phyloP scores from a whole-genome alignment of 1,140 invertebrate genomes.

The Drosophila funebris region DNA sequence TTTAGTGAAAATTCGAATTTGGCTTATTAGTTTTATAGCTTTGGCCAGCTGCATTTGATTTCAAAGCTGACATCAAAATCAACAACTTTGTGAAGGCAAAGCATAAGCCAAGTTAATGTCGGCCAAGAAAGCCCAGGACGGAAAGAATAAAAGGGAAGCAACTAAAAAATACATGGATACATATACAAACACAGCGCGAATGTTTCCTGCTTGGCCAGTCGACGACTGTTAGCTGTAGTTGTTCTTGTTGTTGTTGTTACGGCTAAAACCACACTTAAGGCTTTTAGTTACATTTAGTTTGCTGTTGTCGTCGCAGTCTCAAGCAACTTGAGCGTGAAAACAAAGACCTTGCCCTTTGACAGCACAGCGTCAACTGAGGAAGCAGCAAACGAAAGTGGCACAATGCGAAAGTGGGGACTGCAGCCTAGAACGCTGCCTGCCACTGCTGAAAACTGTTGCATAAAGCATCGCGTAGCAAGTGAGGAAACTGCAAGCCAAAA shows the following conservation, averaged over 20 bases:
- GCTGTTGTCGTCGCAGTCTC: constrained; percentile 26
- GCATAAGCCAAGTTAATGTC: constrained; percentile 28
- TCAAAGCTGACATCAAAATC: background rate
- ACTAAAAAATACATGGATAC: constrained; percentile 17
- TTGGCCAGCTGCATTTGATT: constrained; percentile 30
- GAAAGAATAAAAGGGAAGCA: constrained; percentile 5
- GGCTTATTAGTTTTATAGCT: constrained; percentile 20
- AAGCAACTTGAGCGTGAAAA: constrained; percentile 41
- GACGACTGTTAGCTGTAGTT: constrained; percentile 13
- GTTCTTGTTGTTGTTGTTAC: constrained; percentile 44
- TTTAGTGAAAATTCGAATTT: constrained; percentile 14
- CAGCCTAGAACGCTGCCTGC: constrained; percentile 9
- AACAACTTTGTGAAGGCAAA: background rate
- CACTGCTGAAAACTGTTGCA: constrained; percentile 46
- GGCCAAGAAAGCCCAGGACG: background rate
- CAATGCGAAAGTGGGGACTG: constrained; percentile 26
- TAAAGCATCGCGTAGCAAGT: constrained; percentile 25
- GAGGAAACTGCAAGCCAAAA: constrained; percentile 42
- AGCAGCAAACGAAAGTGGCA: constrained; percentile 26
- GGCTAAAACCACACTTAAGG: constrained; percentile 66
- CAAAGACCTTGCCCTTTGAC: constrained; percentile 52
- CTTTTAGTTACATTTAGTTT: constrained; percentile 72
- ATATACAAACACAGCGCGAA: constrained; percentile 5
- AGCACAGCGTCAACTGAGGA: background rate
- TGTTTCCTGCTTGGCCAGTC: constrained; percentile 32